Evolutionary conservation across 2,113 vertebrate species (phyloP).

Genomic region (Elaphurus davidianus): DNA sequence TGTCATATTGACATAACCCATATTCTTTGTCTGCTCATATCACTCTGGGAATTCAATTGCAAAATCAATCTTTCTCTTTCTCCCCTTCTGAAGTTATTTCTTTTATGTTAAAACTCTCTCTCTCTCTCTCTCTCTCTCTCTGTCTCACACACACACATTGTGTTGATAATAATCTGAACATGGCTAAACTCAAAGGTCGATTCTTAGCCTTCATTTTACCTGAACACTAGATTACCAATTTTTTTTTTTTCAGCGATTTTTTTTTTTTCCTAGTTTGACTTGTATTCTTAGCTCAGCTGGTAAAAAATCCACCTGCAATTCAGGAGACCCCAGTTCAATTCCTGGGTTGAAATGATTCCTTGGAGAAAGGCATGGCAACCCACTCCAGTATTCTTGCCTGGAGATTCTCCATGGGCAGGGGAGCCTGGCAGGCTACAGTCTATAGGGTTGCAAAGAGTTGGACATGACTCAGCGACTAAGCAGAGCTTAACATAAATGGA

Average conservation of each 20-base stretch:
- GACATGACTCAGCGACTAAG: accelerated
- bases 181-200: neutral
- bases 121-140: neutral
- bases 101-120: neutral
- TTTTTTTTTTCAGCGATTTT: neutral
- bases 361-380: neutral
- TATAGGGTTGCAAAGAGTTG: neutral
- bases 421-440: neutral
- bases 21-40: neutral
- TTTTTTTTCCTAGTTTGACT: neutral
- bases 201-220: neutral
- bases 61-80: neutral
- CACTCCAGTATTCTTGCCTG: neutral
- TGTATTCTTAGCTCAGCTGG: neutral
- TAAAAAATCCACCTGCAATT: neutral
- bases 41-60: neutral
- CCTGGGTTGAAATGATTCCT: neutral
- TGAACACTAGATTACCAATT: neutral
- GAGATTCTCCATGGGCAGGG: neutral
- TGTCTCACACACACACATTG: neutral
- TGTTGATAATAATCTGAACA: neutral
- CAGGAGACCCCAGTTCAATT: neutral
- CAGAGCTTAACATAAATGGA: neutral
- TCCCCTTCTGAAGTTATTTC: neutral
- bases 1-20: neutral